Percentiles rank a stretch among this genome's conserved stretches.
Conservation (phyloP, 2,888 invertebrate genomes). For the Ormyrus rosae region DNA sequence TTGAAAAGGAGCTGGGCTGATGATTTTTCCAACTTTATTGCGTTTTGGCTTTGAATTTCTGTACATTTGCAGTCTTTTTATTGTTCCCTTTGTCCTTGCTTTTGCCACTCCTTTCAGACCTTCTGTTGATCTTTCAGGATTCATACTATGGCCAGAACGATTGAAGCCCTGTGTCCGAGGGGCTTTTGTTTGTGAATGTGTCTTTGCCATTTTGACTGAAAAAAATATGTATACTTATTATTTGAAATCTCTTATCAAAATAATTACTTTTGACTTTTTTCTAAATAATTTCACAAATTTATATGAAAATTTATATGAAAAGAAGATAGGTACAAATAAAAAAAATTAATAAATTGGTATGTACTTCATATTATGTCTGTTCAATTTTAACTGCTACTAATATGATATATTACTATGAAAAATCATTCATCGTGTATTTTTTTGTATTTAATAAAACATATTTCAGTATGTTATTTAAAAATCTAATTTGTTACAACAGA, state of each 20-base stretch:
- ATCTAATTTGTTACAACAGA: no score
- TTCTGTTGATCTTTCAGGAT: slow-evolving; percentile 89
- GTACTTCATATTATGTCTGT: no score
- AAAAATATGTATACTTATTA: background rate
- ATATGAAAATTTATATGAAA: background rate
- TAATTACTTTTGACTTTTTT: background rate
- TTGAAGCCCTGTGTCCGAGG: slow-evolving; percentile 91
- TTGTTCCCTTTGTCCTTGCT: slow-evolving; percentile 92
- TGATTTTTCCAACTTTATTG: slow-evolving; percentile 91
- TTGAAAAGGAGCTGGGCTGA: slow-evolving; percentile 97
- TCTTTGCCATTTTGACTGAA: slow-evolving; percentile 83
- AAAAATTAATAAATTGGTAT: no score
- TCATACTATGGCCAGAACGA: slow-evolving; percentile 94
- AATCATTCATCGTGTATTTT: no score
- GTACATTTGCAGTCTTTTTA: slow-evolving; percentile 98
- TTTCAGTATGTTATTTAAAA: no score
- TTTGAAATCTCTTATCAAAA: background rate
- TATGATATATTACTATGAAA: no score
- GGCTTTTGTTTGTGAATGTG: slow-evolving; percentile 83
- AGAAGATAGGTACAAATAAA: no score
- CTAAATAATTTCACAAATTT: background rate
- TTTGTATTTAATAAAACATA: no score
- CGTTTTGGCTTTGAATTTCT: slow-evolving; percentile 97
- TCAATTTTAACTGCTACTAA: no score
- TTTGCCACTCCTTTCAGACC: slow-evolving; percentile 91